Conservation (phyloP, 2,888 invertebrate species). For the Heliconius erato region DNA sequence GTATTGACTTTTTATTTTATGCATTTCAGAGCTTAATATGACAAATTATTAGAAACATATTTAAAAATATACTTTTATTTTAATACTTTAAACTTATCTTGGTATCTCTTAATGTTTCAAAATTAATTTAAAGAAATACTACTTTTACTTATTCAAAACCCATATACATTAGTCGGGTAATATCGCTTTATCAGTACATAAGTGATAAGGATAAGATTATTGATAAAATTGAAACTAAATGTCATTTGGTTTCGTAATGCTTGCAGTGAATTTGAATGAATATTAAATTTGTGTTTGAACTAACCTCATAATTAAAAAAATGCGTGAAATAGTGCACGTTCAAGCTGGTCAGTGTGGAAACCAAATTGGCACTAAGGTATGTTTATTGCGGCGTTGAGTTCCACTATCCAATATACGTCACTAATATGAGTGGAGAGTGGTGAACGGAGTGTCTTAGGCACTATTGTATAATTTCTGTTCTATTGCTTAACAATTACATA, state of each 20-base stretch:
- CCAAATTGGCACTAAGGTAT: slow-evolving; percentile 97
- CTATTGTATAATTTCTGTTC: too few relatives aligned
- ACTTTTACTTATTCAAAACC: background rate
- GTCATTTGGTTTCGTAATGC: slow-evolving; percentile 32
- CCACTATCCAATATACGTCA: background rate
- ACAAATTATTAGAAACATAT: background rate
- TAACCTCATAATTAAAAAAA: slow-evolving; percentile 62
- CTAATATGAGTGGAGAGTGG: background rate
- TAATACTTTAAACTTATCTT: too few relatives aligned
- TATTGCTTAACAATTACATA: too few relatives aligned
- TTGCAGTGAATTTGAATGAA: background rate
- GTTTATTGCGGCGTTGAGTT: slow-evolving; percentile 28
- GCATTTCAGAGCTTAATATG: background rate
- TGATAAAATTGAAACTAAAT: slow-evolving; percentile 29
- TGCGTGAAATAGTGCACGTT: slow-evolving; percentile 98
- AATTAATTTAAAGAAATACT: background rate
- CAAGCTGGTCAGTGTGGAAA: slow-evolving; percentile 98
- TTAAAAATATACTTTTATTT: background rate
- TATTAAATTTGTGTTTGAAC: slow-evolving; percentile 11
- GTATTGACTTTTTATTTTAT: background rate
- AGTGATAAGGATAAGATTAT: slow-evolving; percentile 31
- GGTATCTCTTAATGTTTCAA: background rate
- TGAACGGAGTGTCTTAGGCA: too few relatives aligned
- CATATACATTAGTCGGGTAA: background rate
- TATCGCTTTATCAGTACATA: background rate